A percentile compares a stretch with the other conserved stretches of the same genome.
These are phyloP conservation scores for Rhinichthys klamathensis DNA, from an alignment of 2,113 vertebrate species.

Conservation along the genomic window DNA sequence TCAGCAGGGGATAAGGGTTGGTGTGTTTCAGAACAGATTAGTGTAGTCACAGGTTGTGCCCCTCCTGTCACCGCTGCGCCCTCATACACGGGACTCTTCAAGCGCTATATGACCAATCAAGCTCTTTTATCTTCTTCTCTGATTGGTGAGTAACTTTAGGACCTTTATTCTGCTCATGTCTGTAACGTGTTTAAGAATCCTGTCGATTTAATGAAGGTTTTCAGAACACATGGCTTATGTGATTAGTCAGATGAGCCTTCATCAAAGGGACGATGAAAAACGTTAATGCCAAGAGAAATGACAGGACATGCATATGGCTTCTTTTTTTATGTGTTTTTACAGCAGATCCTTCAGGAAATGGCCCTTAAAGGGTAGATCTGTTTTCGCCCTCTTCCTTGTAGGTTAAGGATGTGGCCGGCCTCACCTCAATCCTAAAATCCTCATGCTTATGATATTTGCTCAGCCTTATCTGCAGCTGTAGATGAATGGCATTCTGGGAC, in stretches of 20 bases:
- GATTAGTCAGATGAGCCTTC: not conserved
- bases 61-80: not conserved
- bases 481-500: constrained; percentile 88
- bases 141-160: constrained; percentile 28
- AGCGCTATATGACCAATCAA: constrained; percentile 17
- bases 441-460: constrained; percentile 86
- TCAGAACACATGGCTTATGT: not conserved
- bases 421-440: constrained; percentile 84
- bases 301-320: constrained; percentile 22
- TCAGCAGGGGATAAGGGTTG: constrained; percentile 50
- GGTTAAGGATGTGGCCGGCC: constrained; percentile 74
- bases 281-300: not conserved
- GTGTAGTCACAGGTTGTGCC: not conserved
- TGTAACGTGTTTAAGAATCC: not conserved
- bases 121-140: constrained; percentile 7
- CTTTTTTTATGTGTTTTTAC: not conserved
- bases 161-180: not conserved
- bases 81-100: constrained; percentile 14
- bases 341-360: not conserved
- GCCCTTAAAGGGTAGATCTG: constrained; percentile 33
- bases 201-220: not conserved
- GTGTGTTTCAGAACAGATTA: constrained; percentile 43
- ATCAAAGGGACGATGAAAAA: not conserved
- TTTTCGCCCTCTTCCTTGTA: constrained; percentile 43
- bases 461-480: constrained; percentile 83